Evolutionary conservation across 1,140 invertebrate species (phyloP).

Genomic region (Brachionus sp.): DNA sequence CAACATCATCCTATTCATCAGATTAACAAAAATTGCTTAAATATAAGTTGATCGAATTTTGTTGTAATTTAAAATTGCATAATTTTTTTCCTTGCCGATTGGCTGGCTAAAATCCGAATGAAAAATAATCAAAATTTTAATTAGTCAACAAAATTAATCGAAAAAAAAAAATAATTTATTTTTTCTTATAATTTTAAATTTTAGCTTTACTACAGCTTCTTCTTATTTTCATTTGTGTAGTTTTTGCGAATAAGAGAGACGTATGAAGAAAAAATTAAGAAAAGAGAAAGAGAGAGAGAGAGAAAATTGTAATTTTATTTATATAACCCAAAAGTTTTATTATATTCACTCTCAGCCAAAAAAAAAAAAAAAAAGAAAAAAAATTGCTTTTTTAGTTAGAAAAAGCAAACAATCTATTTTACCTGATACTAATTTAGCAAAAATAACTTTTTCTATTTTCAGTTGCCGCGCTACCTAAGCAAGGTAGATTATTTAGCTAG

Average conservation of each 20-base stretch:
- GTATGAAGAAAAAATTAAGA: not conserved
- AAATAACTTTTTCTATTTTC: slow-evolving; percentile 9
- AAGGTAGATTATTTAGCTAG: not conserved
- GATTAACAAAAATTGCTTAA: not conserved
- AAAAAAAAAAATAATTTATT: not conserved
- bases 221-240: not conserved
- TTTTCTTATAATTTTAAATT: not conserved
- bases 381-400: not conserved
- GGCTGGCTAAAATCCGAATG: not conserved
- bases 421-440: not conserved
- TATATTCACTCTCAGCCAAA: not conserved
- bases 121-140: slow-evolving; percentile 20
- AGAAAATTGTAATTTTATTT: slow-evolving; percentile 38
- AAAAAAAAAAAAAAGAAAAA: not conserved
- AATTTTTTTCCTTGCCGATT: not conserved
- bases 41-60: too few species aligned
- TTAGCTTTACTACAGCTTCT: not conserved
- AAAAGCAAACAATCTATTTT: slow-evolving; percentile 27
- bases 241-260: not conserved
- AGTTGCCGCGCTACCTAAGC: slow-evolving; percentile 30
- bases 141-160: not conserved
- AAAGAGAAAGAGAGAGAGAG: not conserved
- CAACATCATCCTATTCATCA: not conserved
- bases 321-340: slow-evolving; percentile 16
- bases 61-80: not conserved